phyloP scores from a whole-genome alignment of 2,797 vertebrate species.

The Thaleichthys pacificus region DNA sequence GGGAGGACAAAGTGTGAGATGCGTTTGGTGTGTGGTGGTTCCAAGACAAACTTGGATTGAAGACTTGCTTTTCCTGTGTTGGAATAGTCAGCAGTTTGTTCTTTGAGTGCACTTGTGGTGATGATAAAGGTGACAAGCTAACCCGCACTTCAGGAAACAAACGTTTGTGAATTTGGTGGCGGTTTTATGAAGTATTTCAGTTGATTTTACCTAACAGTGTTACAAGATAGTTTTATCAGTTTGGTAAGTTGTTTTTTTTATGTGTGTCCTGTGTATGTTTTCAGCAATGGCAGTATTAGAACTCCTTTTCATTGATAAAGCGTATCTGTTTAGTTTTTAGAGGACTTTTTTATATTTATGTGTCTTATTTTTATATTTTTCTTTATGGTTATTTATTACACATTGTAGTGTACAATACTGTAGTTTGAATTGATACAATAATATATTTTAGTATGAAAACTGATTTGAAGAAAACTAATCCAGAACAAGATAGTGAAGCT shows the following conservation, averaged over 20 bases:
- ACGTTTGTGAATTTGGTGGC: conserved; percentile 79
- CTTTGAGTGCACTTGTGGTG: conserved; percentile 55
- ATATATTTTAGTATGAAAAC: conserved; percentile 99
- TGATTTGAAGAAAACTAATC: conserved; percentile 87
- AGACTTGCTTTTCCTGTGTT: background rate
- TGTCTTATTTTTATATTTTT: conserved; percentile 99
- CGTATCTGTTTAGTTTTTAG: conserved; percentile 94
- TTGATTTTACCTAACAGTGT: conserved; percentile 94
- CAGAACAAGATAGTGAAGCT: conserved; percentile 86
- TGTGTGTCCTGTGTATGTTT: conserved; percentile 85
- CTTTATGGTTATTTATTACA: conserved; percentile 97
- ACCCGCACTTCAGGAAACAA: conserved; percentile 70
- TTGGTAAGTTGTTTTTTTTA: conserved; percentile 51
- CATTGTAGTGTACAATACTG: conserved; percentile 99
- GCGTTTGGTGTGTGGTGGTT: background rate
- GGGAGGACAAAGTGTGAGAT: no score
- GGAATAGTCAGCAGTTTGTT: background rate
- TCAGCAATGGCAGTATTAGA: conserved; percentile 97
- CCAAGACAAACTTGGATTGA: background rate
- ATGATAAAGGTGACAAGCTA: conserved; percentile 48
- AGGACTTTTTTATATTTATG: conserved; percentile 98
- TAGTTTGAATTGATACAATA: conserved; percentile 98
- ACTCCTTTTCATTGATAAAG: conserved; percentile 89
- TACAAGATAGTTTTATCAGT: conserved; percentile 81
- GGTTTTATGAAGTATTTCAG: conserved; percentile 80